Percentiles rank a stretch among this genome's conserved stretches.
These are phyloP conservation scores for Pterophyllum scalare DNA, from an alignment of 2,113 vertebrate species.

Conservation along the genomic window DNA sequence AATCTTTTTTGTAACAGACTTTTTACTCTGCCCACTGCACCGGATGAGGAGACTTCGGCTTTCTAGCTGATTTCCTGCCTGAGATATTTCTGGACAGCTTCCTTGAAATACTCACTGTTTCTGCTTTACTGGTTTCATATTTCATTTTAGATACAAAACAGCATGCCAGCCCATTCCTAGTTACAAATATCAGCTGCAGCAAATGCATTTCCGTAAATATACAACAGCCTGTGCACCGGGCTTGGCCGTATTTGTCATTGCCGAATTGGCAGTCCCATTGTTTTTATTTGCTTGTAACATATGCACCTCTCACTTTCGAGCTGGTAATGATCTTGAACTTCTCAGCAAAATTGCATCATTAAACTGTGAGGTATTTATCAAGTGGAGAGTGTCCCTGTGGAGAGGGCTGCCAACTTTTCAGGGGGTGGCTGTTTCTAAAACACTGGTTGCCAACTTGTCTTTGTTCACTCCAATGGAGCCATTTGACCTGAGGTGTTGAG, in stretches of 20 bases:
- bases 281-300: slow-evolving; percentile 50
- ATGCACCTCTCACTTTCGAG: slow-evolving; percentile 55
- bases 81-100: background rate
- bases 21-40: background rate
- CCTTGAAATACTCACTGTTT: slow-evolving; percentile 13
- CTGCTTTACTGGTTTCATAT: slow-evolving; percentile 37
- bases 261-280: slow-evolving; percentile 49
- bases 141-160: slow-evolving; percentile 18
- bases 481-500: slow-evolving; percentile 7
- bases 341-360: slow-evolving; percentile 46
- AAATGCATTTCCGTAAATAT: slow-evolving; percentile 51
- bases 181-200: slow-evolving; percentile 45
- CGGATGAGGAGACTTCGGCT: background rate
- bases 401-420: background rate
- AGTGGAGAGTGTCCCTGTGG: background rate
- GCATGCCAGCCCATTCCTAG: background rate
- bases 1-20: background rate
- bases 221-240: slow-evolving; percentile 4
- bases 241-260: slow-evolving; percentile 33
- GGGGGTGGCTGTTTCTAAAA: background rate
- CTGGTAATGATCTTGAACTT: slow-evolving; percentile 60
- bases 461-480: background rate
- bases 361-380: slow-evolving; percentile 46
- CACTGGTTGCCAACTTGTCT: background rate
- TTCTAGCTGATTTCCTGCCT: slow-evolving; percentile 3